Percentiles rank a stretch among this genome's conserved stretches.
phyloP scores from a whole-genome alignment of 2,113 vertebrate species.

The Cairina moschata region DNA sequence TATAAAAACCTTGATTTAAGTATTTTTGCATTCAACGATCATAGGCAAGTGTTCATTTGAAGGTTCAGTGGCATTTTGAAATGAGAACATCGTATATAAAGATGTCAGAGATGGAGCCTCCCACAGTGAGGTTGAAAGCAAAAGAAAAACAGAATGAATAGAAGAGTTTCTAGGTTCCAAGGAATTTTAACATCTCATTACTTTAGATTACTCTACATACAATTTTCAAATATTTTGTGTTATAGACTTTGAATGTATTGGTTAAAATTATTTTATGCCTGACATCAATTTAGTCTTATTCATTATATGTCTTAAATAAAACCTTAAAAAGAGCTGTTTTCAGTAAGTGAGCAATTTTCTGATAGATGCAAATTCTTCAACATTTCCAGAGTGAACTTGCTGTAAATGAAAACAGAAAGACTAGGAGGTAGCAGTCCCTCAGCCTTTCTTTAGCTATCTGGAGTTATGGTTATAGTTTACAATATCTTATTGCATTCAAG shows the following conservation, averaged over 20 bases:
- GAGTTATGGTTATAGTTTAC: background rate
- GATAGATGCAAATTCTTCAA: slow-evolving; percentile 62
- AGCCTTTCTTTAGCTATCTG: background rate
- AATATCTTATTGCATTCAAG: background rate
- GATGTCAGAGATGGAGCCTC: slow-evolving; percentile 83
- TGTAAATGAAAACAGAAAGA: slow-evolving; percentile 58
- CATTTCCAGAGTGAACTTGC: slow-evolving; percentile 40
- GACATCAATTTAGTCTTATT: slow-evolving; percentile 76
- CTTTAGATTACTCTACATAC: slow-evolving; percentile 81
- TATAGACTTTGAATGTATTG: slow-evolving; percentile 74
- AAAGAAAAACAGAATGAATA: slow-evolving; percentile 82
- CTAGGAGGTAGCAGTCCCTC: background rate
- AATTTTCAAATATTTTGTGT: slow-evolving; percentile 81
- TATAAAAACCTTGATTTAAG: slow-evolving; percentile 82
- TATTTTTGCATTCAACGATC: slow-evolving; percentile 85
- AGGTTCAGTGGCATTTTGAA: slow-evolving; percentile 87
- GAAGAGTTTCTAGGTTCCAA: slow-evolving; percentile 80
- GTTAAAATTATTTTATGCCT: slow-evolving; percentile 78
- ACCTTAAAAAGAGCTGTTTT: slow-evolving; percentile 75
- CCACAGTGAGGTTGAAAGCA: slow-evolving; percentile 83
- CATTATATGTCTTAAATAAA: slow-evolving; percentile 78
- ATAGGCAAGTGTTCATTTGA: slow-evolving; percentile 84
- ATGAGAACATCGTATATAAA: slow-evolving; percentile 86
- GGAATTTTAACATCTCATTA: slow-evolving; percentile 86
- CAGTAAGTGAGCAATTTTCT: slow-evolving; percentile 77